Base-by-base conservation (phyloP, 1,140 invertebrate genomes). In the Drosophila funebris region DNA sequence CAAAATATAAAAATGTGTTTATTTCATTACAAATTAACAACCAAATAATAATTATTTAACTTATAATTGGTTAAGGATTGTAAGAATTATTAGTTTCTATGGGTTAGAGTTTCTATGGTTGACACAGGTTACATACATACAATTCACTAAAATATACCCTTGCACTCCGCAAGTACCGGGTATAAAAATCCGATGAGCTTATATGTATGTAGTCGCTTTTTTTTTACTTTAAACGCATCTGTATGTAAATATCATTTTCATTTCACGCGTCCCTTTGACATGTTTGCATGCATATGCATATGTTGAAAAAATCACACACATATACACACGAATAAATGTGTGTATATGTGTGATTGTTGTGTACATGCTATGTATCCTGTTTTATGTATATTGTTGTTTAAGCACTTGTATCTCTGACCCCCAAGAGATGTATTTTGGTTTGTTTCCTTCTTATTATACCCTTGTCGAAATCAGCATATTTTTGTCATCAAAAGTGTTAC, bases 161-260 rank as follows among this genome's bases (percentile, higher is more conserved):
- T n/a, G n/a, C n/a, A n/a, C n/a, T n/a, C n/a, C n/a, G n/a, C n/a
- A n/a, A n/a, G n/a, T n/a, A n/a, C n/a, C n/a, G n/a, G n/a, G n/a
- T n/a, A n/a, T n/a, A n/a, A 61, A 27, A 29, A 54, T 53, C 18
- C 27, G 36, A 14, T 33, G 41, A 18, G 9, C 16, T 46, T 69
- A 36, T 52, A 39, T 9, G 1, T 41, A 18, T 16, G 39, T 29
- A 50, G 66, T 69, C 33, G 37, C 44, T 64, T 79, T 81, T 64
- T 79, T 81, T 71, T 54, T 61, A 71, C 74, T 72, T 81, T 72
- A 57, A 46, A 41, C 66, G 36, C 56, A 58, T 77, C 62, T 67
- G 70, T 75, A 69, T 82, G 69, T 60, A 78, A 85, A 85, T 82
- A 85, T 85, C 66, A 81, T 81, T 81, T 87, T 78, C 73, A 87